These are phyloP conservation scores for Clarias pachynema DNA, from an alignment of 2,797 vertebrate genomes.

Conservation along the genomic window DNA sequence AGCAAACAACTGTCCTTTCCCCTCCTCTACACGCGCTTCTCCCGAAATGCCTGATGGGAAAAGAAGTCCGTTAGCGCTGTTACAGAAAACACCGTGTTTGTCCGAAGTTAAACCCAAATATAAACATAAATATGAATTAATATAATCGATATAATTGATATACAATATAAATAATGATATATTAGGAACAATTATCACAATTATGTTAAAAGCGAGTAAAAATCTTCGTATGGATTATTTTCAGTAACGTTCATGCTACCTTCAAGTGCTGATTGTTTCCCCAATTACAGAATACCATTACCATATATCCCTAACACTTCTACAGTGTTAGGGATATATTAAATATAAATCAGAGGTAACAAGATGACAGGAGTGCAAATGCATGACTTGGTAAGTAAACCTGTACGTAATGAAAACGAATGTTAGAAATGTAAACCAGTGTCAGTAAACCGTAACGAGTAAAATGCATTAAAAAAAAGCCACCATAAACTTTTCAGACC, in stretches of 20 bases:
- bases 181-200: no score
- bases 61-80: constrained; percentile 14
- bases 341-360: no score
- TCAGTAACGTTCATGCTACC: not conserved
- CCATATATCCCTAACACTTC: no score
- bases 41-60: constrained; percentile 45
- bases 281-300: not conserved
- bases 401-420: not conserved
- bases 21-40: constrained; percentile 7
- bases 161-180: not conserved
- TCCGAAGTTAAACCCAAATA: not conserved
- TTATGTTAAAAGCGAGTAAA: not conserved
- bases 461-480: not conserved
- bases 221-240: not conserved
- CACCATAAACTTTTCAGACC: not conserved
- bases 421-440: not conserved
- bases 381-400: no score
- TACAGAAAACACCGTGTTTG: not conserved
- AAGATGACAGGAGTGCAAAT: no score
- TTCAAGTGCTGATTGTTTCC: not conserved
- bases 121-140: not conserved
- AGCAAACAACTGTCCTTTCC: constrained; percentile 68
- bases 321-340: no score
- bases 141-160: not conserved
- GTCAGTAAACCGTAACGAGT: not conserved